Percentiles rank a stretch among this genome's conserved stretches.
These are phyloP conservation scores for Zaprionus taronus DNA, from an alignment of 1,140 invertebrate genomes.

Conservation along the genomic window DNA sequence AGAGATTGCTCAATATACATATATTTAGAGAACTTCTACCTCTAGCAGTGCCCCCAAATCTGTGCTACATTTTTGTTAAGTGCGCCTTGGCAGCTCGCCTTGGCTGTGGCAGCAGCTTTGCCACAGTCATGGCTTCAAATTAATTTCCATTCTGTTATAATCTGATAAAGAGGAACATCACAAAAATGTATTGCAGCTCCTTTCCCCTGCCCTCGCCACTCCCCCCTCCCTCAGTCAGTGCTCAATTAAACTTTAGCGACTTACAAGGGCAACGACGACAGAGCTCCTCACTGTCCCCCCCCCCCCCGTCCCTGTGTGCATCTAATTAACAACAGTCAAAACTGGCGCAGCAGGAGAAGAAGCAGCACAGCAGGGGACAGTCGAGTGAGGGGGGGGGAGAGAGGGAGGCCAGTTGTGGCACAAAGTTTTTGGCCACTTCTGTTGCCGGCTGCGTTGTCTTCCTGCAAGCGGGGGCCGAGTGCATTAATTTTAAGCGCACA, in stretches of 20 bases:
- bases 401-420: slow-evolving; percentile 20
- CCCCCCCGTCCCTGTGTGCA: slow-evolving; percentile 31
- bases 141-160: slow-evolving; percentile 29
- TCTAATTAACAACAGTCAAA: slow-evolving; percentile 68
- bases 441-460: slow-evolving; percentile 34
- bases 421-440: slow-evolving; percentile 72
- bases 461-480: slow-evolving; percentile 53
- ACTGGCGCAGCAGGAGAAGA: slow-evolving; percentile 11
- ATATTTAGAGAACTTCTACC: neutral
- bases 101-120: neutral
- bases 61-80: neutral
- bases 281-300: neutral
- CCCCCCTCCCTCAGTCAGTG: slow-evolving; percentile 5
- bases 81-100: neutral
- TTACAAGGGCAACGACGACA: slow-evolving; percentile 34
- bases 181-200: slow-evolving; percentile 22
- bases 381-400: neutral
- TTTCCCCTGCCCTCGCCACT: neutral
- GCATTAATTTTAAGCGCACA: slow-evolving; percentile 81
- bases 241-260: slow-evolving; percentile 43
- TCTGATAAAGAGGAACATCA: slow-evolving; percentile 19
- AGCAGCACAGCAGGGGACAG: neutral
- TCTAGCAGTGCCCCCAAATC: neutral
- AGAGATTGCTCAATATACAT: neutral
- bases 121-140: slow-evolving; percentile 29